Evolutionary conservation across 2,797 vertebrate genomes (phyloP), one percentile per base, ranked within the genome.

Genomic region (Danio choprae): DNA sequence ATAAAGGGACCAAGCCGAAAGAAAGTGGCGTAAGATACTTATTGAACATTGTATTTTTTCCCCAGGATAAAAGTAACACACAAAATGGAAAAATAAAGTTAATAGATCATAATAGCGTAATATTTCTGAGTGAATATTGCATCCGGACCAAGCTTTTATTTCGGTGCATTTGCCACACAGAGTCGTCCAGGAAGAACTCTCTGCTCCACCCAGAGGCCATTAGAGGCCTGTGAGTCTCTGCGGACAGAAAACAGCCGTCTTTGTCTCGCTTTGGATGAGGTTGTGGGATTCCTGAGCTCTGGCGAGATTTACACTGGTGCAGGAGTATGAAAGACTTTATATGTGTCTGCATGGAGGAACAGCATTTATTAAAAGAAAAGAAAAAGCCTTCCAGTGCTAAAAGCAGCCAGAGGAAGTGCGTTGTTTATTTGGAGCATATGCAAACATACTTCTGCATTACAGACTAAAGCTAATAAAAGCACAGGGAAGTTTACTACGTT

Each of bases 401-500:
- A 51, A 18, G 8, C 71, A 29, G 13, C 65, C 11, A 10, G 16
- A 53, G 48, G 40, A 59, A 59, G 55, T 46, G 4, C 59, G 55
- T 29, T 7, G 70, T 36, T 73, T 73, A 59, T 73, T 59, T 73
- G 59, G 5, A 58, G 41, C 22, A 41, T 18, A 46, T 22, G 18
- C 7, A 67, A 29, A 48, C 9, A 46, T 7, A 38, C 43, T 74
- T 74, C 71, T 60, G 15, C 43, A 74, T 48, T 74, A 18, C n/a
- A 53, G 29, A 1, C 4, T 5, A 53, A 70, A 12, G 67, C 67
- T 69, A 18, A 56, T n/a, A 46, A 55, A 71, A 72, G 38, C 38
- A 43, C 3, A 0, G 7, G 51, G 38, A 56, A 56, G 12, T 72
- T 22, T 67, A 10, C 62, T 13, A 22, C 16, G 1, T 65, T 43